Evolutionary conservation across 2,888 invertebrate genomes (phyloP).

Genomic region (Polyploca ridens): DNA sequence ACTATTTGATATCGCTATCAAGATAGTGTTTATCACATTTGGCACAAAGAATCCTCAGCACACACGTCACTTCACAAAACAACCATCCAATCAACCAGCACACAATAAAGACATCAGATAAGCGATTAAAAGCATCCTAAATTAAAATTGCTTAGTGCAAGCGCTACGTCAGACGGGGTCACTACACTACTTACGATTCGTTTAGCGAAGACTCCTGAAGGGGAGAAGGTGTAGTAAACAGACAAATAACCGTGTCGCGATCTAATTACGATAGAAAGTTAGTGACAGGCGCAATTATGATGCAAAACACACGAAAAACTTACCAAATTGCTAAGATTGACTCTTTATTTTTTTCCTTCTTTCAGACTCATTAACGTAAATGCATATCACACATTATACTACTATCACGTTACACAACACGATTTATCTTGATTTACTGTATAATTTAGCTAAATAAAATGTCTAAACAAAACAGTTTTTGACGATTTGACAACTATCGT

Average conservation of each 20-base stretch:
- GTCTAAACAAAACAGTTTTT: slow-evolving; percentile 78
- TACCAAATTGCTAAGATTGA: slow-evolving; percentile 71
- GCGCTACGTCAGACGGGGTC: slow-evolving; percentile 51
- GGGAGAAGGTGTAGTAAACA: slow-evolving; percentile 25
- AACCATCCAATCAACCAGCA: slow-evolving; percentile 53
- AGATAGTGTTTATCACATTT: slow-evolving; percentile 65
- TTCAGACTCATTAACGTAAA: slow-evolving; percentile 64
- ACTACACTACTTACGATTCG: slow-evolving; percentile 40
- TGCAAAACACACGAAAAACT: slow-evolving; percentile 64
- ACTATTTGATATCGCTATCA: slow-evolving; percentile 61
- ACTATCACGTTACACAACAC: slow-evolving; percentile 68
- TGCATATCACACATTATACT: slow-evolving; percentile 74
- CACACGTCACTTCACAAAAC: slow-evolving; percentile 71
- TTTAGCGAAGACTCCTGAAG: slow-evolving; percentile 17
- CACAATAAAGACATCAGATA: slow-evolving; percentile 53
- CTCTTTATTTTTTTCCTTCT: slow-evolving; percentile 59
- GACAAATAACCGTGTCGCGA: slow-evolving; percentile 31
- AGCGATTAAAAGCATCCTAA: slow-evolving; percentile 55
- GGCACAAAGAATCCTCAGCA: slow-evolving; percentile 67
- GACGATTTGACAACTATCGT: slow-evolving; percentile 79
- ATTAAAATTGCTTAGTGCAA: slow-evolving; percentile 50
- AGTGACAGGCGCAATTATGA: slow-evolving; percentile 62
- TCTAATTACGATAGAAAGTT: slow-evolving; percentile 60
- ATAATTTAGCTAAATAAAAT: slow-evolving; percentile 72
- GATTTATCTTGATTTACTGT: slow-evolving; percentile 65